Conservation (phyloP, 2,888 invertebrate species). For the Saturnia japonica region DNA sequence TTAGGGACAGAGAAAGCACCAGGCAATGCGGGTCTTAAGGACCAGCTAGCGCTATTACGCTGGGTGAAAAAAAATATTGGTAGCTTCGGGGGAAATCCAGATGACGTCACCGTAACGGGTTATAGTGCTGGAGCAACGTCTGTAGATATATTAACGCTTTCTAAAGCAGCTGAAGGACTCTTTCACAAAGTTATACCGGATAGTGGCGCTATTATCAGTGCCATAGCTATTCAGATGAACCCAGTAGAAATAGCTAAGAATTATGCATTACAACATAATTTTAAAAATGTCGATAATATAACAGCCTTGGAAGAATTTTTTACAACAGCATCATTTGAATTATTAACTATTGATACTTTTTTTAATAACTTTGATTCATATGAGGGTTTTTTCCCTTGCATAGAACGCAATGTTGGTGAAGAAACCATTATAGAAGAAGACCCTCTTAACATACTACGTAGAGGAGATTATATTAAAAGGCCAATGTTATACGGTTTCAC, state of each 20-base stretch:
- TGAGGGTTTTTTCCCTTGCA: constrained; percentile 35
- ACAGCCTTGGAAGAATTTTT: constrained; percentile 54
- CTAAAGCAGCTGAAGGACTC: constrained; percentile 48
- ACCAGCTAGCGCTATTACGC: constrained; percentile 54
- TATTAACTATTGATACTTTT: not conserved
- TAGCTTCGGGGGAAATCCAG: constrained; percentile 57
- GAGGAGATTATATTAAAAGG: constrained; percentile 41
- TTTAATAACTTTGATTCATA: not conserved
- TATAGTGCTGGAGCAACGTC: constrained; percentile 58
- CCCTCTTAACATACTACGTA: constrained; percentile 47
- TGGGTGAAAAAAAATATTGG: constrained; percentile 60
- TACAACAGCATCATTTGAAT: constrained; percentile 41
- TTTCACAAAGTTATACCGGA: constrained; percentile 56
- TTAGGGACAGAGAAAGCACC: constrained; percentile 56
- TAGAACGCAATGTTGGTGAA: constrained; percentile 38
- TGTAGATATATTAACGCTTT: constrained; percentile 53
- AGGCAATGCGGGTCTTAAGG: constrained; percentile 67
- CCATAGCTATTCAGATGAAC: constrained; percentile 47
- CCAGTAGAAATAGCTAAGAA: constrained; percentile 51
- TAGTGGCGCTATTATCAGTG: constrained; percentile 47
- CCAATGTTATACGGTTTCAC: constrained; percentile 55
- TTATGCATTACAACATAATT: constrained; percentile 46
- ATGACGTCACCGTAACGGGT: constrained; percentile 57
- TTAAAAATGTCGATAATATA: constrained; percentile 44
- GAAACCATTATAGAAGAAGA: constrained; percentile 44